These are phyloP conservation scores for Aphaenogaster floridana DNA, from an alignment of 1,140 invertebrate genomes.

Conservation along the genomic window DNA sequence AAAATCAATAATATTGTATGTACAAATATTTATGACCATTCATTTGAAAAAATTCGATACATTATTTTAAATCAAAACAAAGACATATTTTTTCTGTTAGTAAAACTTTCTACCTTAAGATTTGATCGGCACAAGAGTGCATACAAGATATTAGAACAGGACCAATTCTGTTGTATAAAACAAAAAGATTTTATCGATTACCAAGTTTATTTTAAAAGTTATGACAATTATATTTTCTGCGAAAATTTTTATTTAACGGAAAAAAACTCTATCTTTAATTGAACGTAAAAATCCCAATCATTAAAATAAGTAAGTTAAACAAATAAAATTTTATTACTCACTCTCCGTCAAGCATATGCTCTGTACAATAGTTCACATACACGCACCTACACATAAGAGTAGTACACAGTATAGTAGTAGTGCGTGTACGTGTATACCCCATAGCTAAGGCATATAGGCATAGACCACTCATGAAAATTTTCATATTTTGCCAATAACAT, in stretches of 20 bases:
- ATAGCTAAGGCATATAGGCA: too few species aligned
- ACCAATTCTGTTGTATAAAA: constrained; percentile 34
- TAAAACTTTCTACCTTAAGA: constrained; percentile 23
- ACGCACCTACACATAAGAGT: too few species aligned
- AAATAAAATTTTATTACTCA: too few species aligned
- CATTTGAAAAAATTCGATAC: not conserved
- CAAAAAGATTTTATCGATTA: constrained; percentile 38
- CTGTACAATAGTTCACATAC: too few species aligned
- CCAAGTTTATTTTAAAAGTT: not conserved
- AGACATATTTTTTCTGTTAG: not conserved
- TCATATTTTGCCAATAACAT: too few species aligned
- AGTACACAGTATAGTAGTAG: too few species aligned
- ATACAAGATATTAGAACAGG: constrained; percentile 11
- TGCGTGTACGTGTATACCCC: too few species aligned
- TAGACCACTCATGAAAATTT: too few species aligned
- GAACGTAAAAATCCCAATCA: too few species aligned
- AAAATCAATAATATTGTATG: constrained; percentile 20
- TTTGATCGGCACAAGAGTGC: constrained; percentile 1
- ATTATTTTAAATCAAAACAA: constrained; percentile 33
- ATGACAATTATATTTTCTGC: constrained; percentile 18
- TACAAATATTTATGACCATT: constrained; percentile 23
- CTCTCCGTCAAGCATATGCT: too few species aligned
- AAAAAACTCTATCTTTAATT: too few species aligned
- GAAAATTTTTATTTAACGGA: not conserved
- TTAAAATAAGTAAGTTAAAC: too few species aligned